Evolutionary conservation across 2,113 vertebrate species (phyloP), one percentile per base, ranked within the genome.

Genomic region (Cyprinodon variegatus): DNA sequence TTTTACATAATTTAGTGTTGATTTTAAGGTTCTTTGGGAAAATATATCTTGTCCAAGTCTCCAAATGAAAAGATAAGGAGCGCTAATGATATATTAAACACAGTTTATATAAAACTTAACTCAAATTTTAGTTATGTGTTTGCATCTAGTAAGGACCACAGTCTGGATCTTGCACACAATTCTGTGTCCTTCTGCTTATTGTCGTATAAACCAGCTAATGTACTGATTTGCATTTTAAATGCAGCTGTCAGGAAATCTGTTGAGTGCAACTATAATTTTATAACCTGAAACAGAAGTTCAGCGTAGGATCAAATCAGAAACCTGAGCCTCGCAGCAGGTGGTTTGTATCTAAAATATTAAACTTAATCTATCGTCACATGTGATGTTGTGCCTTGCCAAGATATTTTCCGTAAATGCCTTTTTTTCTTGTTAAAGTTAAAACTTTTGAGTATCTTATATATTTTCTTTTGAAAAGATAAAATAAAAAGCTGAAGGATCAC

Each of bases 181-280:
- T 13, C 12, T 4, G 0, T 48, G 46, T 48, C 46, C 13, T 45
- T 50, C 67, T 70, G 7, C 37, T 65, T 70, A 64, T 79, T 11
- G 53, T 43, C 6, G 70, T 20, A 59, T 67, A 46, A 79, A n/a
- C 17, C 67, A 38, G 39, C 41, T 74, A 37, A 76, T 80, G 71
- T 36, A 46, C 63, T 11, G 5, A 46, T 29, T 8, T 57, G 37
- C 13, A 14, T 17, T 41, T 66, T 66, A 46, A 37, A 29, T 0
- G 8, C 68, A 83, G 72, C 81, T 83, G 77, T 76, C 65, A 22
- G 45, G 7, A 45, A 22, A 7, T 66, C 59, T 48, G 60, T 12
- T 22, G 68, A 3, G 29, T 15, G 50, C 50, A 8, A 57, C 17
- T 20, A 2, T 57, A 57, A 57, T 57, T 57, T 57, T 57, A 10